Percentiles rank a stretch among this genome's conserved stretches.
phyloP scores from a whole-genome alignment of 2,888 invertebrate species.

The Mycalesis mineus region DNA sequence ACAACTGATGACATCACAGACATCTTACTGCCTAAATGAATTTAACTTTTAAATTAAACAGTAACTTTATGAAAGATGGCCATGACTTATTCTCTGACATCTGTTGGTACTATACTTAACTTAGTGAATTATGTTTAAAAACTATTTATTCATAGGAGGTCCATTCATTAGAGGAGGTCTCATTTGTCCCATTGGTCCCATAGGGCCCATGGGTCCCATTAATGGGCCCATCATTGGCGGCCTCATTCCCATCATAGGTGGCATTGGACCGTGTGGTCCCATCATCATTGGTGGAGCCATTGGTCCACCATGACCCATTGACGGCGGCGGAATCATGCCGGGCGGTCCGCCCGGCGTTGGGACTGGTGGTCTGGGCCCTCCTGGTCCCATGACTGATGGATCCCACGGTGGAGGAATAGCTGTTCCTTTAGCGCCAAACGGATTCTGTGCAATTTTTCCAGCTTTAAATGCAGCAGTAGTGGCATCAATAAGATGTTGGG shows the following conservation, averaged over 20 bases:
- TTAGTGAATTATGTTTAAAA: slow-evolving; percentile 1
- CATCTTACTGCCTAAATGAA: too few species aligned
- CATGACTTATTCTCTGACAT: too few species aligned
- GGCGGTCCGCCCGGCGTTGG: slow-evolving; percentile 80
- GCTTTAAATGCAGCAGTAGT: slow-evolving; percentile 98
- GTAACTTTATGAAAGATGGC: too few species aligned
- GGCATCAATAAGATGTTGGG: slow-evolving; percentile 98
- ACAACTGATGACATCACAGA: too few species aligned
- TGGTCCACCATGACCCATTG: slow-evolving; percentile 83
- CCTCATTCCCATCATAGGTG: slow-evolving; percentile 84
- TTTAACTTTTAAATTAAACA: too few species aligned
- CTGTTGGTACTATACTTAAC: neutral
- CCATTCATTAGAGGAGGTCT: slow-evolving; percentile 86
- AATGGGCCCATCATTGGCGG: slow-evolving; percentile 83
- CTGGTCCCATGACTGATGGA: slow-evolving; percentile 80
- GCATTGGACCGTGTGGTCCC: slow-evolving; percentile 88
- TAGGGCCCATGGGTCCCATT: slow-evolving; percentile 78
- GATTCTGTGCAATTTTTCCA: slow-evolving; percentile 95
- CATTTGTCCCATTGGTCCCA: slow-evolving; percentile 85
- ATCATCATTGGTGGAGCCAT: slow-evolving; percentile 89
- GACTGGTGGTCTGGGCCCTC: slow-evolving; percentile 71
- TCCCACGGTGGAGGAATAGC: slow-evolving; percentile 89
- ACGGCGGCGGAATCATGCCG: slow-evolving; percentile 77
- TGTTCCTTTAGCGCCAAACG: slow-evolving; percentile 88
- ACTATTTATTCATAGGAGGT: slow-evolving; percentile 79